These are phyloP conservation scores for Portevinia maculata DNA, from an alignment of 2,888 invertebrate species.

Conservation along the genomic window DNA sequence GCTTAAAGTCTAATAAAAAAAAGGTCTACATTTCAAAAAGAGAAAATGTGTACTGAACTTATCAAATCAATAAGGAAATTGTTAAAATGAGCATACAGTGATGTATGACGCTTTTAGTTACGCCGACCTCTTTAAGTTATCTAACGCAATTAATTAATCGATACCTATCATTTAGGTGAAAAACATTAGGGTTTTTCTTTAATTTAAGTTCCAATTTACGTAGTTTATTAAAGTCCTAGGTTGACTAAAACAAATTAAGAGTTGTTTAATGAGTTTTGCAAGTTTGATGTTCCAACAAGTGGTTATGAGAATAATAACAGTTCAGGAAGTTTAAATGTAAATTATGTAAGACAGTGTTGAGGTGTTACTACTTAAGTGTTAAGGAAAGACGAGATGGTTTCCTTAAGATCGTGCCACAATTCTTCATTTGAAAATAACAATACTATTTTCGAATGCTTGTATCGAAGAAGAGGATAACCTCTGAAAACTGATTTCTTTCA, in stretches of 20 bases:
- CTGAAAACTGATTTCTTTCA: too few relatives aligned
- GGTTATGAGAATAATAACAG: too few relatives aligned
- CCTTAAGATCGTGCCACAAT: too few relatives aligned
- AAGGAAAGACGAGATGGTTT: too few relatives aligned
- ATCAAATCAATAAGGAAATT: slow-evolving; percentile 48
- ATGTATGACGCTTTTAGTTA: slow-evolving; percentile 1
- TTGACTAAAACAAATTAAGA: not conserved
- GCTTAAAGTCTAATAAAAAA: not conserved
- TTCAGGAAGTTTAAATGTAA: too few relatives aligned
- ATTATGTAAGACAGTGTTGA: too few relatives aligned
- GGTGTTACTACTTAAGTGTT: too few relatives aligned
- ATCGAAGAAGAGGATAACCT: too few relatives aligned
- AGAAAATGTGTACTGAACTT: slow-evolving; percentile 39
- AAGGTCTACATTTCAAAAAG: not conserved
- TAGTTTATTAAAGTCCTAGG: not conserved
- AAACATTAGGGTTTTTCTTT: not conserved
- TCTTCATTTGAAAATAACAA: too few relatives aligned
- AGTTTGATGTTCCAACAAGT: too few relatives aligned
- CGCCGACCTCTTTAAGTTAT: not conserved
- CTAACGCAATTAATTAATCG: too few relatives aligned
- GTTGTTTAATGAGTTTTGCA: not conserved
- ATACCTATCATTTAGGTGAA: not conserved
- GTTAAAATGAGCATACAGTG: slow-evolving; percentile 7
- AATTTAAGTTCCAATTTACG: not conserved
- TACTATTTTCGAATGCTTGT: too few relatives aligned